A percentile compares a stretch with the other conserved stretches of the same genome.
Evolutionary conservation across 2,888 invertebrate genomes (phyloP).

Genomic region (Morpho helenor): DNA sequence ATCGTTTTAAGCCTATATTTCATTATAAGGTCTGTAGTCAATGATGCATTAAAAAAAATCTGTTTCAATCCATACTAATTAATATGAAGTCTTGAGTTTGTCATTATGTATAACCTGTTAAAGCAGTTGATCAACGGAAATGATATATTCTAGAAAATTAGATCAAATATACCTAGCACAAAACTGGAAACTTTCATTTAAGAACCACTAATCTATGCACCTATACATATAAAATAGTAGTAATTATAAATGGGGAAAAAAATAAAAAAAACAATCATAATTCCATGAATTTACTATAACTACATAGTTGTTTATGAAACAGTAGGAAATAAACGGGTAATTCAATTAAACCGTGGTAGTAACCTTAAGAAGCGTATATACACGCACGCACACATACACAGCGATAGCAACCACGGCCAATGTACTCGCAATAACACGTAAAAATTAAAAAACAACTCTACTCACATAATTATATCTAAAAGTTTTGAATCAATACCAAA

Average conservation of each 20-base stretch:
- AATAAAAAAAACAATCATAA: neutral
- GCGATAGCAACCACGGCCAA: conserved; percentile 16
- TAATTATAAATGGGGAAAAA: neutral
- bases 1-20: too few relatives aligned
- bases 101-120: too few relatives aligned
- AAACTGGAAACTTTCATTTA: too few relatives aligned
- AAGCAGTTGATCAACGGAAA: too few relatives aligned
- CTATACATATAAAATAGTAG: too few relatives aligned
- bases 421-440: conserved; percentile 4
- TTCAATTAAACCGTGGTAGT: conserved; percentile 23
- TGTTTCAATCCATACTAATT: too few relatives aligned
- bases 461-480: neutral
- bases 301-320: conserved; percentile 1
- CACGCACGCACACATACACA: conserved; percentile 6
- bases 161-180: too few relatives aligned
- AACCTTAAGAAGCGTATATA: conserved; percentile 17
- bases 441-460: conserved; percentile 17
- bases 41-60: too few relatives aligned
- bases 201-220: too few relatives aligned
- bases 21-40: too few relatives aligned
- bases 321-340: conserved; percentile 20
- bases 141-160: too few relatives aligned
- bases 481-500: conserved; percentile 38
- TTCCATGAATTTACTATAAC: conserved; percentile 1
- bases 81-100: too few relatives aligned